Evolutionary conservation across 1,140 invertebrate genomes (phyloP).

Genomic region (Drosophila obscura): DNA sequence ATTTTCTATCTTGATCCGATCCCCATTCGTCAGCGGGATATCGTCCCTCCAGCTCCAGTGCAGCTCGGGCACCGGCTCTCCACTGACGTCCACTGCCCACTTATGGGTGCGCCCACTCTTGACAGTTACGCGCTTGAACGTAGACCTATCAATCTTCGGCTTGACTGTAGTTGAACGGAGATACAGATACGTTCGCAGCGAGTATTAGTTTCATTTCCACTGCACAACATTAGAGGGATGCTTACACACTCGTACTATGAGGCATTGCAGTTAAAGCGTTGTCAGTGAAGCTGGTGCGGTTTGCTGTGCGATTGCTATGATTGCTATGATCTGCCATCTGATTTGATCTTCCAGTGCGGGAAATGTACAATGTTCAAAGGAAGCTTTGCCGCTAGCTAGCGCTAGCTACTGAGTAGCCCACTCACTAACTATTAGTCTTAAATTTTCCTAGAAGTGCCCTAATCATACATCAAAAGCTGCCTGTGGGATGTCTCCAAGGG

Average conservation of each 20-base stretch:
- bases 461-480: no score
- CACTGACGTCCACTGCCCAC: slow-evolving; percentile 95
- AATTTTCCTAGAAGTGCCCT: no score
- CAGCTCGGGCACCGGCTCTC: slow-evolving; percentile 94
- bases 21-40: slow-evolving; percentile 91
- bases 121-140: slow-evolving; percentile 92
- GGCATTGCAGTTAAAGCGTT: slow-evolving; percentile 17
- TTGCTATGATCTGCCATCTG: no score
- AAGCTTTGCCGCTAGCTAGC: no score
- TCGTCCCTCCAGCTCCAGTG: slow-evolving; percentile 94
- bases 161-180: slow-evolving; percentile 87
- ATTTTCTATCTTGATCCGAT: slow-evolving; percentile 95
- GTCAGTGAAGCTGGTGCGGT: slow-evolving; percentile 25
- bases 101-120: slow-evolving; percentile 97
- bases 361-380: no score
- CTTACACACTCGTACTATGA: neutral
- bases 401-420: no score
- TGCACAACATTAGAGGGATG: neutral
- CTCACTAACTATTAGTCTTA: no score
- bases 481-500: no score
- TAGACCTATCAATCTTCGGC: slow-evolving; percentile 96
- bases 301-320: slow-evolving; percentile 19
- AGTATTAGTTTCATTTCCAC: slow-evolving; percentile 83
- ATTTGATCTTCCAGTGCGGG: no score
- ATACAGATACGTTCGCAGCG: slow-evolving; percentile 49